Conservation (phyloP, 2,888 invertebrate species). For the Acholoe squamosa region DNA sequence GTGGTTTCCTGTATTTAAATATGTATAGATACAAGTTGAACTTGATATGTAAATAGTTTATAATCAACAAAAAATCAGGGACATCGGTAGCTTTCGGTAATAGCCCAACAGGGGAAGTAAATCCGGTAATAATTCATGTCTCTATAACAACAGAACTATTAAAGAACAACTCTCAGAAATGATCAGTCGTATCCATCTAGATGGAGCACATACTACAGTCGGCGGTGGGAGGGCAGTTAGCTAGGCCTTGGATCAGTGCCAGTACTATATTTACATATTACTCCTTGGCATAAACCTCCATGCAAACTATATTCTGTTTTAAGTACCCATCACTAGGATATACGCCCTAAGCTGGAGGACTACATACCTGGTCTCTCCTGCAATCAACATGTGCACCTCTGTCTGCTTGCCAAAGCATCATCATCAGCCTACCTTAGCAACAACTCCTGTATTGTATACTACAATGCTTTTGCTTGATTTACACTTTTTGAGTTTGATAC, state of each 20-base stretch:
- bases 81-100: conserved; percentile 1
- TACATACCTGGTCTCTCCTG: background rate
- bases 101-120: background rate
- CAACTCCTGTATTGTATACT: background rate
- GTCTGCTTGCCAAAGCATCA: background rate
- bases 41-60: conserved; percentile 38
- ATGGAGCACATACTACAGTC: background rate
- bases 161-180: background rate
- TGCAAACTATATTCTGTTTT: conserved; percentile 27
- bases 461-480: conserved; percentile 44
- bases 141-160: conserved; percentile 43
- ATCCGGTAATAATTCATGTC: background rate
- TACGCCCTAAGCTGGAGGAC: background rate
- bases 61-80: background rate
- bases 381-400: background rate
- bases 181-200: background rate
- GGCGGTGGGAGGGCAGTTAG: background rate
- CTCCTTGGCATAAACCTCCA: background rate
- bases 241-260: background rate
- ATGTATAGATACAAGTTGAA: background rate
- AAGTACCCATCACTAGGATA: background rate
- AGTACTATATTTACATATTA: conserved; percentile 10
- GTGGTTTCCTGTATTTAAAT: background rate
- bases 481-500: background rate
- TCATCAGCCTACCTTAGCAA: background rate